Base-by-base conservation (phyloP, 1,140 invertebrate genomes). In the Camponotus pennsylvanicus region DNA sequence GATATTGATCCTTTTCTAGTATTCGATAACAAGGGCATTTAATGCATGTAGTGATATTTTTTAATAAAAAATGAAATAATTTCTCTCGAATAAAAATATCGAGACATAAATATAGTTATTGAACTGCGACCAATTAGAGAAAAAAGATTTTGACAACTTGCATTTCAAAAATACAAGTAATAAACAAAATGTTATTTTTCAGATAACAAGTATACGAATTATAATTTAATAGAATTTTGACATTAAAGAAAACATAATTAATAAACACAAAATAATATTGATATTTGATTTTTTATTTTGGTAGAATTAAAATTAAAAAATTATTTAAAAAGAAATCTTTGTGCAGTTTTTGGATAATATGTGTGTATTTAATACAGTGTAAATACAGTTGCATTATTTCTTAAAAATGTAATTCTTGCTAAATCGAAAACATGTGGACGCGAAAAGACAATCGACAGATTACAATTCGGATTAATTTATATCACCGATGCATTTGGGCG, bases 371-470 rank as follows among this genome's bases (percentile, higher is more conserved):
- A 76, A 27, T 21, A 32, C 21, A 21, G 21, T 27, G n/a, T 1
- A 2, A 63, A n/a, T 49, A 27, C 7, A 32, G 13, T 64, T 63
- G 15, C 13, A 21, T 0, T 64, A 37, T 21, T 78, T 27, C 3
- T 45, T 32, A 8, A n/a, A 52, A 52, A 77, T 9, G 15, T 34
- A 13, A 15, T 34, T 5, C 2, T 61, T 21, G 1, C 6, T 61
- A n/a, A 42, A 76, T 13, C 40, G 45, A 7, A 13, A 45, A 45
- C 75, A 32, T 7, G 15, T 66, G 7, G 7, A 78, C 0, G 27
- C 18, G n/a, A 67, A 79, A 13, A 40, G 21, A 69, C 64, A 34
- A 80, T 80, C 57, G 63, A 70, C 66, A 57, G 64, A 80, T 78
- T 78, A 49, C 42, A n/a, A 67, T 79, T 15, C 45, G 27, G 37